A percentile compares a stretch with the other conserved stretches of the same genome.
Conservation (phyloP, 2,113 vertebrate genomes). For the Haplochromis vanheusdeni region DNA sequence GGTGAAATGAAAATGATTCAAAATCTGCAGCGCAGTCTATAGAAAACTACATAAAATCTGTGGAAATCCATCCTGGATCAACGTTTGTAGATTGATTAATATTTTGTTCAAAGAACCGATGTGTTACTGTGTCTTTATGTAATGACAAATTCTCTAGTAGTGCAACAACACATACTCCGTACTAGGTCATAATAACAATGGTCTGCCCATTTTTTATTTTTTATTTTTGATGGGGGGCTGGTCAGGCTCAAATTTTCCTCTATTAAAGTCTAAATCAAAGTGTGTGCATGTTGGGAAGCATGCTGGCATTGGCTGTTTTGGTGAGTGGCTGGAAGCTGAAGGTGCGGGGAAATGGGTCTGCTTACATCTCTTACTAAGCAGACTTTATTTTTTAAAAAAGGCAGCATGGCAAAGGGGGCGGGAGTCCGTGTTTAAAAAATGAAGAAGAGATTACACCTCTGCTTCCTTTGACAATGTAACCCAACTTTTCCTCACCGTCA, state of each 20-base stretch:
- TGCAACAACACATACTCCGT: background rate
- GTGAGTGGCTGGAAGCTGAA: slow-evolving; percentile 85
- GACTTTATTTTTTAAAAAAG: background rate
- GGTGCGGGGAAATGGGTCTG: slow-evolving; percentile 28
- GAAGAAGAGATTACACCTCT: background rate
- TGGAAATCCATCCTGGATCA: background rate
- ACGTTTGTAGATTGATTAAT: background rate
- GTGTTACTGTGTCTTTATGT: background rate
- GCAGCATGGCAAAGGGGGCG: background rate
- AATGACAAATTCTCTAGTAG: background rate
- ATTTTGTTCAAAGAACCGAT: background rate
- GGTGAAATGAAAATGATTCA: background rate
- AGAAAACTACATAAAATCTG: background rate
- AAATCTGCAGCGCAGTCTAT: background rate
- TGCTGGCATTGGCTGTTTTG: slow-evolving; percentile 86
- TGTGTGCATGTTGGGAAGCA: slow-evolving; percentile 72
- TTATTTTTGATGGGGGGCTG: background rate
- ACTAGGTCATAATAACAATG: background rate
- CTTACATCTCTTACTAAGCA: slow-evolving; percentile 10
- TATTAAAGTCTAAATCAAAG: slow-evolving; percentile 48
- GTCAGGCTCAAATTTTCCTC: background rate
- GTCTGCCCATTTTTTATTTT: background rate
- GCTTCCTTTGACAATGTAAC: slow-evolving; percentile 14
- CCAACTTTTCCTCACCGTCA: slow-evolving; percentile 26
- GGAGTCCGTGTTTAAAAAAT: background rate